A percentile compares a stretch with the other conserved stretches of the same genome.
Evolutionary conservation across 1,140 invertebrate genomes (phyloP).

Genomic region (Pseudomyrmex flavicornis): DNA sequence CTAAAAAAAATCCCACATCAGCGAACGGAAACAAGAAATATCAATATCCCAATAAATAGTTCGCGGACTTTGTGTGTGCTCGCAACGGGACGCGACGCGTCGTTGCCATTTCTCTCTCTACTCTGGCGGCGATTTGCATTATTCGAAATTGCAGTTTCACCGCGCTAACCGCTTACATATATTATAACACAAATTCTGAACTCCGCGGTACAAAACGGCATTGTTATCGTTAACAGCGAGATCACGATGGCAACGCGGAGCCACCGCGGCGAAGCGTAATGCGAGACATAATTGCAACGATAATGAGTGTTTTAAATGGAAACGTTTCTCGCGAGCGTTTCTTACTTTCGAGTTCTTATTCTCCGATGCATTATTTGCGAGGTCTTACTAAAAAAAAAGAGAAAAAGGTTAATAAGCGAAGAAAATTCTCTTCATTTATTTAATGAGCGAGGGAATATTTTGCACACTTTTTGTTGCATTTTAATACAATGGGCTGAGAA

Average conservation of each 20-base stretch:
- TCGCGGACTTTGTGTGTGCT: neutral
- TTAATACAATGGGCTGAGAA: neutral
- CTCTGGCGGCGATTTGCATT: conserved; percentile 38
- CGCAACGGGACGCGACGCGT: neutral
- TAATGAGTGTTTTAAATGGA: conserved; percentile 48
- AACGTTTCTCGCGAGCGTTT: neutral
- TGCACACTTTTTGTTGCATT: neutral
- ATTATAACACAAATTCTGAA: conserved; percentile 60
- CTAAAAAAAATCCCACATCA: neutral
- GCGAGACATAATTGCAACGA: conserved; percentile 38
- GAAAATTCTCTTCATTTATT: neutral
- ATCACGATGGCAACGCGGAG: conserved; percentile 42
- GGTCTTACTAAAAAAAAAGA: neutral
- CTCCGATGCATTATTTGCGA: conserved; percentile 12
- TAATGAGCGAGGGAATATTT: neutral
- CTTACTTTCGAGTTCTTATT: neutral
- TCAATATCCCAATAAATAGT: conserved; percentile 40
- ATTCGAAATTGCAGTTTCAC: conserved; percentile 36
- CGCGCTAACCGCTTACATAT: neutral
- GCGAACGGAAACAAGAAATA: neutral
- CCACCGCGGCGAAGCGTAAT: conserved; percentile 20
- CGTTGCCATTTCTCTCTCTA: neutral
- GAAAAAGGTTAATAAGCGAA: neutral
- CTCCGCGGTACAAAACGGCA: conserved; percentile 28
- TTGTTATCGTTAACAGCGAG: conserved; percentile 42